Evolutionary conservation across 2,888 invertebrate species (phyloP), one percentile per base, ranked within the genome.

Genomic region (Orthosia incerta): DNA sequence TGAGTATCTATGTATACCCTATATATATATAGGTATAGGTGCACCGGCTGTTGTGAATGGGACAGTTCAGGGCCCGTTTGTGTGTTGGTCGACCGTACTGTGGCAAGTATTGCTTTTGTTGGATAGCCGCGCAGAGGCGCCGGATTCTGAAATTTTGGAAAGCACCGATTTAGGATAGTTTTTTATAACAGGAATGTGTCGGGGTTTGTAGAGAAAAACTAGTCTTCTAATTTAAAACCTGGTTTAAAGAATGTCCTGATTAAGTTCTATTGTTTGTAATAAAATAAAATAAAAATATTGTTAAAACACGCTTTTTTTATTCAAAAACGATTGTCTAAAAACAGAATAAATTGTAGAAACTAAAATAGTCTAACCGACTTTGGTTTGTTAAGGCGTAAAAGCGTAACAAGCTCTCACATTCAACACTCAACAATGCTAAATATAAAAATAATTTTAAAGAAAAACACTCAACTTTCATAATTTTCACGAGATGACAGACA

Each of bases 101-200:
- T 59, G 84, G 81, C 60, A 55, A 48, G 61, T 84, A 80, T 71
- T 80, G 81, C 80, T 57, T 80, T 71, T 62, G 64, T 76, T 64
- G 13, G 55, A 50, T 64, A 67, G 51, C 81, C 70, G 20, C 50
- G 50, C 26, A 50, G 26, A 16, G 15, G 13, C 12, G 4, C 60
- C 18, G n/a, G 23, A 26, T 57, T 80, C 53, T 39, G 50, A 46
- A 15, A 31, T 57, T 76, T 77, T 13, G 13, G 2, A 7, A 53
- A 64, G 53, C 50, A 50, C 15, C 55, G 9, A 23, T 31, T 69
- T 31, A 51, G 2, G 51, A 9, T 16, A 4, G 5, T n/a, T 12
- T 39, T 69, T 3, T 23, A 7, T 55, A 31, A 55, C 55, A 13
- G 68, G 7, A 3, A 39, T 23, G n/a, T 59, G 4, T 26, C 4